phyloP scores from a whole-genome alignment of 2,113 vertebrate species.

The Benitochromis conjunctus region DNA sequence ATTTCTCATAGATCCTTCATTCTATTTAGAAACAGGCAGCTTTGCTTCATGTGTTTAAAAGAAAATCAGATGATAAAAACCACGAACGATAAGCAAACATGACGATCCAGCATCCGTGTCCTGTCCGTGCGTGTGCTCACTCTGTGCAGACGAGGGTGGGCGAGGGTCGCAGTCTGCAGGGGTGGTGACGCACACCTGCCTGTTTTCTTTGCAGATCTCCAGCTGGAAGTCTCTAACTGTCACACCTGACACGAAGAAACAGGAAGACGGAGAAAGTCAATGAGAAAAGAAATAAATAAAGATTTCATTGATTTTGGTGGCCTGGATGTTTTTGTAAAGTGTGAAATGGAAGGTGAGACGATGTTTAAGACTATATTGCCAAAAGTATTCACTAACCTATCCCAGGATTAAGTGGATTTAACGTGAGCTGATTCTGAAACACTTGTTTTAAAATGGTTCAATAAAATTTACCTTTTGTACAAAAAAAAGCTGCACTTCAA shows the following conservation, averaged over 20 bases:
- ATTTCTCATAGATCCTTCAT: neutral
- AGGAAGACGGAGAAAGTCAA: accelerated
- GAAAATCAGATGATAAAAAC: neutral
- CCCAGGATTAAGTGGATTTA: neutral
- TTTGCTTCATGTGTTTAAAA: neutral
- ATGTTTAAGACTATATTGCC: neutral
- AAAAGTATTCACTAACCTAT: neutral
- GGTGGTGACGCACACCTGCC: conserved; percentile 5
- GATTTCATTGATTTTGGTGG: neutral
- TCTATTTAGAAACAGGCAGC: neutral
- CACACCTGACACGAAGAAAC: neutral
- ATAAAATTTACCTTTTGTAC: no score
- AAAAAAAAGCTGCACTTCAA: neutral
- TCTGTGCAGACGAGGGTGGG: neutral
- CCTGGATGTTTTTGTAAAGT: neutral
- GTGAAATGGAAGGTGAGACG: neutral
- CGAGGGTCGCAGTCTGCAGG: neutral
- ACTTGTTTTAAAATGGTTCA: neutral
- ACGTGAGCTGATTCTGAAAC: neutral
- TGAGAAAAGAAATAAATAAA: neutral
- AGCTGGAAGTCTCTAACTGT: neutral
- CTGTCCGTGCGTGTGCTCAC: neutral
- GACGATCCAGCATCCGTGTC: neutral
- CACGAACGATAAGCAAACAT: neutral
- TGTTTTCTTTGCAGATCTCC: neutral